Base-by-base conservation (phyloP, 37 sponge, comb jelly and placozoan species). In the Beroe ovata region DNA sequence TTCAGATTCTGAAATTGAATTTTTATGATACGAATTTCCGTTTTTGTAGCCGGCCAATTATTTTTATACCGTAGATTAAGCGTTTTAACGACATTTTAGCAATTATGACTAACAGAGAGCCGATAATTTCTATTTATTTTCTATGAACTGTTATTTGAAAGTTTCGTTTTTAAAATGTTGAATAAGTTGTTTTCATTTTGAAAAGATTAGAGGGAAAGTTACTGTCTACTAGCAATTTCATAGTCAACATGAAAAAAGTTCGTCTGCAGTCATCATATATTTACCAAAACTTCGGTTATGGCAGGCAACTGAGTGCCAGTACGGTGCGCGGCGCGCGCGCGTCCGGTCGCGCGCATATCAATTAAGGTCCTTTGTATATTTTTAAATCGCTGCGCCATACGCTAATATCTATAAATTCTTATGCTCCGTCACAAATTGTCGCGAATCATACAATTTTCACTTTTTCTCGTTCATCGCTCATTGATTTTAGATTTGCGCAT, bases 91-190 rank as follows among this genome's bases (percentile, higher is more conserved):
- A 47, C 11, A 47, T 47, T 47, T 66, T 66, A 66, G 30, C 30
- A 33, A 66, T 66, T 14, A 66, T 66, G 69, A 66, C 30, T 32
- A 34, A 37, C 69, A 33, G 69, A 66, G 69, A 66, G 69, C 69
- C 30, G 30, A 66, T 66, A 34, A 66, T 66, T 66, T 66, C 25
- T 66, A 66, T 66, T 66, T 30, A 29, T 29, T 66, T 66, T 66
- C 30, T 66, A 66, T 66, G 25, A 30, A 66, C 69, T 66, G 69
- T 66, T 66, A 66, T 66, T 66, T 66, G 69, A 66, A 66, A 66
- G 29, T 66, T 25, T 30, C 69, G 69, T 66, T 66, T 66, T 66
- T 66, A 66, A 66, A 66, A 66, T 47, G 54, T 47, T 47, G 11
- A 16, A 47, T 47, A 47, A 47, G 11, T 47, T 47, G 54, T 6